phyloP scores from a whole-genome alignment of 2,888 invertebrate species.

The Cerceris ruficornis region DNA sequence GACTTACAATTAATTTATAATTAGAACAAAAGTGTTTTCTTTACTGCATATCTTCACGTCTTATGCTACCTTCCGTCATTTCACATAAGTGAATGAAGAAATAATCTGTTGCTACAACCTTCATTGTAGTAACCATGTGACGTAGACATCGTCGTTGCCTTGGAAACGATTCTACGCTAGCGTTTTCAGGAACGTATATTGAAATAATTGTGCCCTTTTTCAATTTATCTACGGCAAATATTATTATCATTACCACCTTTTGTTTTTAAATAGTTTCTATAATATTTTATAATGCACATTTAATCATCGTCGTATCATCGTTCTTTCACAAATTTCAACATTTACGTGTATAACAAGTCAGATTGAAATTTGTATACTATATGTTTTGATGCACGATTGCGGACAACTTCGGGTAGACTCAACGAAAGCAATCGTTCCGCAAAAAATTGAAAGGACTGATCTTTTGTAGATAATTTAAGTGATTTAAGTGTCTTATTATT shows the following conservation, averaged over 20 bases:
- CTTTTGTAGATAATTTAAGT: slow-evolving; percentile 12
- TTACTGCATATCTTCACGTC: slow-evolving; percentile 16
- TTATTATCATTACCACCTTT: neutral
- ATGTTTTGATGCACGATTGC: slow-evolving; percentile 3
- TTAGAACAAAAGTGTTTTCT: slow-evolving; percentile 25
- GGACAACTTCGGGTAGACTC: slow-evolving; percentile 43
- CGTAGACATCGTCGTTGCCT: slow-evolving; percentile 57
- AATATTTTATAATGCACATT: neutral
- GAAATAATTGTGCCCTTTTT: neutral
- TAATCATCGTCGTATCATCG: neutral
- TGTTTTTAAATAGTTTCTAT: neutral
- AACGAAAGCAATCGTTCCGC: slow-evolving; percentile 25
- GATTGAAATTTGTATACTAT: neutral
- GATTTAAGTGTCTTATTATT: slow-evolving; percentile 26
- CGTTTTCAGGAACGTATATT: slow-evolving; percentile 37
- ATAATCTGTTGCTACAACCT: slow-evolving; percentile 54
- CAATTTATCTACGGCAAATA: neutral
- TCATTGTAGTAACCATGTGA: slow-evolving; percentile 57
- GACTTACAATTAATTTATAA: slow-evolving; percentile 36
- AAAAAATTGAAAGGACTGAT: slow-evolving; percentile 29
- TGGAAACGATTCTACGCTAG: slow-evolving; percentile 57
- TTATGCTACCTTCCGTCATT: slow-evolving; percentile 22
- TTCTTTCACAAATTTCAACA: no score
- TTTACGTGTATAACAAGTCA: neutral
- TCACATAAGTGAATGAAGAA: slow-evolving; percentile 39